Evolutionary conservation across 2,888 invertebrate genomes (phyloP).

Genomic region (Timema podura): DNA sequence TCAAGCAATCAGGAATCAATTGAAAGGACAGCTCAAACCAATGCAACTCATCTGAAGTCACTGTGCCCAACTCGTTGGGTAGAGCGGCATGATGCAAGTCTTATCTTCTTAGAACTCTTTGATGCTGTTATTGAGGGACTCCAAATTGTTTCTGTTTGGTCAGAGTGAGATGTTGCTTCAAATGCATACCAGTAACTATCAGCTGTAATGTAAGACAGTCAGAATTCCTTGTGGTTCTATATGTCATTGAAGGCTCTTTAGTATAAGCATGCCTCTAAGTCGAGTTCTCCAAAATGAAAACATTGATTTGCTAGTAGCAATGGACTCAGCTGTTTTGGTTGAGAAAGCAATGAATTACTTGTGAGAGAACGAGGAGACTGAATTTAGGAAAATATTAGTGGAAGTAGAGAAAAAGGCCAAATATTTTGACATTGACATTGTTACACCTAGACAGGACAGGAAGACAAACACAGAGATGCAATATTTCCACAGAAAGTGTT

Average conservation of each 20-base stretch:
- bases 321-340: background rate
- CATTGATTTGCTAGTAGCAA: background rate
- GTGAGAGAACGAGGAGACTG: background rate
- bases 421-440: background rate
- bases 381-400: background rate
- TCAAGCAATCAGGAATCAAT: conserved; percentile 27
- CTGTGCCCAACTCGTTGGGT: conserved; percentile 18
- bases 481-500: background rate
- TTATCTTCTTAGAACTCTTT: conserved; percentile 12
- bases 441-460: background rate
- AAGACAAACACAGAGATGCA: background rate
- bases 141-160: background rate
- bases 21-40: conserved; percentile 2
- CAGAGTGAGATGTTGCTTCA: background rate
- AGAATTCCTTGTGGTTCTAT: background rate
- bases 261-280: background rate
- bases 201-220: background rate
- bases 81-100: conserved; percentile 10
- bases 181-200: background rate
- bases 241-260: background rate
- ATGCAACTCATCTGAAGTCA: background rate
- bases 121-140: conserved; percentile 1
- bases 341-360: background rate
- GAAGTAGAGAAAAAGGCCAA: no score
- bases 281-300: background rate